Conservation (phyloP, 53 echinoderm and acorn worm genomes). For the Echinarachnius parma region DNA sequence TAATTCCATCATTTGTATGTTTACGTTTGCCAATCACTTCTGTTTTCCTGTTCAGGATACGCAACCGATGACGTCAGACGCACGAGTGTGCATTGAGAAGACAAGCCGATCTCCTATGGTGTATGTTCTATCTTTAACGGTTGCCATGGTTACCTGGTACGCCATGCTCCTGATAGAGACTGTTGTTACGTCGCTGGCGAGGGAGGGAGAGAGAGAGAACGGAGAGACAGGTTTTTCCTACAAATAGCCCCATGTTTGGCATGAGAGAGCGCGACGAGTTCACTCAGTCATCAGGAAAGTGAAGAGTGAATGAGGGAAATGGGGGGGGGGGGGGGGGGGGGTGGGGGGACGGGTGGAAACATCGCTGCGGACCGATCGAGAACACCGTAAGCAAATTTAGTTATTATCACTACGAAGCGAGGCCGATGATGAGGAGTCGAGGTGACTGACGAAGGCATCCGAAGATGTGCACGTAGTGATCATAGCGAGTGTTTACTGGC, state of each 20-base stretch:
- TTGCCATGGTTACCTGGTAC: constrained; percentile 41
- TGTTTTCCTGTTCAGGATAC: constrained; percentile 24
- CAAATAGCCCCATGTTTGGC: constrained; percentile 38
- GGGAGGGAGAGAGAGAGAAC: constrained; percentile 7
- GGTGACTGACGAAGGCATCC: too few species aligned
- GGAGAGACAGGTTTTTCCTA: constrained; percentile 8
- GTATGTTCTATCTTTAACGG: constrained; percentile 51
- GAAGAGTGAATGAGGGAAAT: background rate
- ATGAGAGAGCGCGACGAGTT: background rate
- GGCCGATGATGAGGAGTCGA: too few species aligned
- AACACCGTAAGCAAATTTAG: too few species aligned
- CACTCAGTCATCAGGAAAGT: background rate
- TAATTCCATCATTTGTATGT: constrained; percentile 40
- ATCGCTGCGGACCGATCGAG: too few species aligned
- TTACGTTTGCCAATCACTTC: constrained; percentile 30
- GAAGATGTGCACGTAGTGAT: too few species aligned
- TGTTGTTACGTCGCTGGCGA: constrained; percentile 19
- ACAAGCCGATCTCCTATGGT: constrained; percentile 36
- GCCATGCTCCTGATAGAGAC: constrained; percentile 33
- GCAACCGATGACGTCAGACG: constrained; percentile 42
- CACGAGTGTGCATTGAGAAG: constrained; percentile 20
- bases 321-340: too few species aligned
- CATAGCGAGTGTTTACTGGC: too few species aligned
- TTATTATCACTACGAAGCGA: too few species aligned
- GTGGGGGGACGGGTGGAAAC: too few species aligned